phyloP scores from a whole-genome alignment of 2,797 vertebrate genomes.

The Peromyscus eremicus region DNA sequence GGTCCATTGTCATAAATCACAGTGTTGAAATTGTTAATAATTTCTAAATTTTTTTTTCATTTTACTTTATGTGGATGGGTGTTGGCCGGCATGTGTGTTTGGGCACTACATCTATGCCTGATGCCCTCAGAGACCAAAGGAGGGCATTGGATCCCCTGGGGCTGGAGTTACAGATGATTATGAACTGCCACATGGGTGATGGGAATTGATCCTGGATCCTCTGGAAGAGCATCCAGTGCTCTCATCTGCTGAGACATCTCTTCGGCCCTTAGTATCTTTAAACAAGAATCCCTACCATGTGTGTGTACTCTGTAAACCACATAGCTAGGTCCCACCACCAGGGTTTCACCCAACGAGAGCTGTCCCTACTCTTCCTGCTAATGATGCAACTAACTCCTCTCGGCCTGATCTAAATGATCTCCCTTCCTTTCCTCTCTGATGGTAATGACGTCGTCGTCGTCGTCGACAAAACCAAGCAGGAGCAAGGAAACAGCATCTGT shows the following conservation, averaged over 20 bases:
- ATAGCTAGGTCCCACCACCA: neutral
- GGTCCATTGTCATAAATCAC: rapidly evolving
- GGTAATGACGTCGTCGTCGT: neutral
- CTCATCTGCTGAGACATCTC: neutral
- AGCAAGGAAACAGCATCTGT: neutral
- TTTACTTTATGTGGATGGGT: neutral
- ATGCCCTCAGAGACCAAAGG: neutral
- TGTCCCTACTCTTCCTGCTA: neutral
- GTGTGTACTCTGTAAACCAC: neutral
- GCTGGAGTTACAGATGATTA: neutral
- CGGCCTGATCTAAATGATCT: neutral
- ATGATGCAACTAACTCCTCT: neutral
- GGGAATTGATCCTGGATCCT: neutral
- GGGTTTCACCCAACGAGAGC: neutral
- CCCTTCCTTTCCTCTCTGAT: neutral
- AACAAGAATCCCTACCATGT: neutral
- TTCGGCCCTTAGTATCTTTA: neutral
- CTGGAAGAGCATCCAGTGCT: neutral
- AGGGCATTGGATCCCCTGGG: neutral
- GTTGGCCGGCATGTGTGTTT: neutral
- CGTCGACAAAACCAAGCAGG: neutral
- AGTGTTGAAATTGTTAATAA: neutral
- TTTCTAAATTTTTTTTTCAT: neutral
- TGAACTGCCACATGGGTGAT: neutral
- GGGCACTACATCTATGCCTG: neutral